Base-by-base conservation (phyloP, 2,797 vertebrate genomes). In the Clarias fuscus region DNA sequence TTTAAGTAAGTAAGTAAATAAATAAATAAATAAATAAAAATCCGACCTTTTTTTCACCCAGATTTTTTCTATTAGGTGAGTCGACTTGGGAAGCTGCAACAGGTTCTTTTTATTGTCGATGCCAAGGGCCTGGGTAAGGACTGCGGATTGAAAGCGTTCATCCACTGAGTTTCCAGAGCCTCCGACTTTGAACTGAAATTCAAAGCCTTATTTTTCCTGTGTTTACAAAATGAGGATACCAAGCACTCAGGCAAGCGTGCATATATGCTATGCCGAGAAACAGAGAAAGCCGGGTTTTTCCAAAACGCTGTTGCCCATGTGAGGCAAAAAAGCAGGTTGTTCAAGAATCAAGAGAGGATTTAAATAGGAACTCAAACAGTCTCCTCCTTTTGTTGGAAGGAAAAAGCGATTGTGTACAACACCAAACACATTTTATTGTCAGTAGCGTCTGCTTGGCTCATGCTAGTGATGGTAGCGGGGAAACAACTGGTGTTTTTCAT, bases 141-240 rank as follows among this genome's bases (percentile, higher is more conserved):
- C 73, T 73, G 67, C n/a, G 37, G 77, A 83, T 37, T 87, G 87
- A 70, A 81, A 84, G 82, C 48, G 75, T 87, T 87, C 78, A 84
- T 88, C 67, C 86, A 77, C 85, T 20, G 67, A 85, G 81, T 87
- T 87, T 82, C 76, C 81, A 70, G 81, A 86, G 13, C 58, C 81
- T 88, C 68, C 73, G 72, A 86, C 89, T 91, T 89, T 90, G 87
- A 91, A 90, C 86, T 85, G 79, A 86, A 86, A 88, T 72, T 90
- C 90, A 91, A 89, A 91, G 88, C 64, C 67, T 73, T 87, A 76
- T 87, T 88, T 81, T 80, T 80, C 84, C 83, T 73, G 78, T 90
- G 86, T 89, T 89, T 88, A 89, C 90, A 87, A 84, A 75, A 88
- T 71, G 67, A 88, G 72, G 61, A 80, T 84, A 87, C 85, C 86